Evolutionary conservation across 2,113 vertebrate genomes (phyloP), one percentile per base, ranked within the genome.

Genomic region (Cepphus grylle): DNA sequence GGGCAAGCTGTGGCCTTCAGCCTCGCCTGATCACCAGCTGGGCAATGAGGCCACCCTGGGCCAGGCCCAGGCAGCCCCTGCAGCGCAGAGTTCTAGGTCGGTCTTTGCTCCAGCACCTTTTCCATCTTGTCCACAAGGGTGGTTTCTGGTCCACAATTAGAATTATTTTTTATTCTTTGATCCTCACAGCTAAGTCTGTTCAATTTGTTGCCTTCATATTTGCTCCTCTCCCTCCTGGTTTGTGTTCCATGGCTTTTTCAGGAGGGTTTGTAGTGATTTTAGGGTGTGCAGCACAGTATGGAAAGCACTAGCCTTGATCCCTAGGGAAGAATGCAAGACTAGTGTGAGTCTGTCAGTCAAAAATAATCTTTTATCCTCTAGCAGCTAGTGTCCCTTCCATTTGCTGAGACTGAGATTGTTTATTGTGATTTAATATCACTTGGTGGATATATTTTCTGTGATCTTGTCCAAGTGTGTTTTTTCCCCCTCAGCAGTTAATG

Each of bases 31-130:
- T 81, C 7, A 13, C 8, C 23, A 25, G 53, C 47, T 15, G 47
- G 45, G 34, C 13, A 3, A 1, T 3, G 38, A 7, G 61, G 40
- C 16, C 9, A 11, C 36, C 17, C 58, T 1, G 1, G 9, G 50
- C 42, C 36, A 19, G 58, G 11, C 12, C 9, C 3, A 20, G n/a
- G 56, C 52, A 85, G 42, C 22, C 38, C 47, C 36, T 42, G 15
- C 30, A 29, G 30, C 0, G 2, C 12, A 11, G 32, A 3, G 0
- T 36, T 80, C 40, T 9, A 11, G 40, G 45, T 11, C 32, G 34
- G 26, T 11, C 71, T 38, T 25, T 36, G 43, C 50, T 72, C 32
- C 17, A 42, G 32, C 14, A 27, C 21, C 32, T 73, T 52, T 20
- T 32, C 42, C 4, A 1, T 40, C 59, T 5, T 18, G 10, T 15